Conservation (phyloP, 1,140 invertebrate genomes). For the Drosophila carrolli region DNA sequence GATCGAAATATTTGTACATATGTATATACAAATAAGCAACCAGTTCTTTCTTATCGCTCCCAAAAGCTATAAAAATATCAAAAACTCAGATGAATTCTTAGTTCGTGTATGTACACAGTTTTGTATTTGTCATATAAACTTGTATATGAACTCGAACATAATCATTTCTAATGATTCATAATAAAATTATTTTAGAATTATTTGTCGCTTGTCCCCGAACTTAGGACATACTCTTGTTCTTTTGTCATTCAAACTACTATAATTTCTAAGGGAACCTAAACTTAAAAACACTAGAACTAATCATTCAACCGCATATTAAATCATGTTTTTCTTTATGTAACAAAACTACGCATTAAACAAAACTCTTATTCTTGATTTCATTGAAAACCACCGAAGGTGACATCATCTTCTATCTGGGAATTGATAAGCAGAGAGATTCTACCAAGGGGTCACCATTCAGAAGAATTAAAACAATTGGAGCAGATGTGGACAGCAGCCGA, state of each 20-base stretch:
- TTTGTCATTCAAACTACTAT: no score
- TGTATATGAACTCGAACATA: neutral
- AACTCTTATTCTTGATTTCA: neutral
- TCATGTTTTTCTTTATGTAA: neutral
- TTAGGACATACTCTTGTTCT: no score
- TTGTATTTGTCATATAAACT: neutral
- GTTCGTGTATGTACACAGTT: neutral
- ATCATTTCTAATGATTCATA: slow-evolving; percentile 4
- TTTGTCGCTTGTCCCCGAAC: no score
- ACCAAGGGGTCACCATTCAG: slow-evolving; percentile 8
- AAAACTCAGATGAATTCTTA: neutral
- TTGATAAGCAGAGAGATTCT: slow-evolving; percentile 31
- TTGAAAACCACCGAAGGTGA: slow-evolving; percentile 14
- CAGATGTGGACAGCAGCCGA: slow-evolving; percentile 12
- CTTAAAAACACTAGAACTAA: no score
- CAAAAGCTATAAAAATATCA: neutral
- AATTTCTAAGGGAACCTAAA: no score
- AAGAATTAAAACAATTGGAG: slow-evolving; percentile 28
- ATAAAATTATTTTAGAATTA: neutral
- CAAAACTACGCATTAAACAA: slow-evolving; percentile 9
- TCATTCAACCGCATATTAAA: no score
- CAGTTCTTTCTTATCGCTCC: neutral
- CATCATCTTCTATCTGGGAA: slow-evolving; percentile 22
- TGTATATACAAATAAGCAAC: no score
- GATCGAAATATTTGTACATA: no score